Percentiles rank a stretch among this genome's conserved stretches.
These are phyloP conservation scores for Leptinotarsa lineolata DNA, from an alignment of 1,140 invertebrate genomes.

Conservation along the genomic window DNA sequence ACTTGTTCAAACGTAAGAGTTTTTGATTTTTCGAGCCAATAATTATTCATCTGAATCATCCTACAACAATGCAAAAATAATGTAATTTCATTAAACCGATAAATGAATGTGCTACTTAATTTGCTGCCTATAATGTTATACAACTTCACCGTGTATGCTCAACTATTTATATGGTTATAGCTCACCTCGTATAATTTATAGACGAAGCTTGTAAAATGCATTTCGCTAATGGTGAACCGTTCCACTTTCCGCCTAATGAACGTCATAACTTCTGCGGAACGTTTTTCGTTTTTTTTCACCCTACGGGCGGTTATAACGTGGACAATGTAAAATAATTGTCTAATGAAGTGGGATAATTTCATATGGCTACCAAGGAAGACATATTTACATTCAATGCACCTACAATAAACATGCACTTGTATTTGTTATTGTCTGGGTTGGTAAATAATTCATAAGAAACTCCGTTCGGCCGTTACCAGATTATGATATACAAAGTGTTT, in stretches of 20 bases:
- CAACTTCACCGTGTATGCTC: background rate
- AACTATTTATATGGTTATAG: constrained; percentile 7
- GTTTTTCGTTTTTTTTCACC: background rate
- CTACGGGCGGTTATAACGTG: background rate
- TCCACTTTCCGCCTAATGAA: constrained; percentile 20
- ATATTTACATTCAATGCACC: background rate
- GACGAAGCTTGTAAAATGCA: constrained; percentile 11
- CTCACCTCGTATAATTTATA: constrained; percentile 17
- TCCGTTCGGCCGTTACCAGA: background rate
- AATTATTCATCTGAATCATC: too few species aligned
- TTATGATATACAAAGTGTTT: background rate
- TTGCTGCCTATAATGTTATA: background rate
- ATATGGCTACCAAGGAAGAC: background rate
- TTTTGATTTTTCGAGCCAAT: too few species aligned
- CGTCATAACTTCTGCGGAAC: constrained; percentile 5
- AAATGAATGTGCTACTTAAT: too few species aligned
- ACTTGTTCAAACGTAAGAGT: too few species aligned
- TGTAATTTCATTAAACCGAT: too few species aligned
- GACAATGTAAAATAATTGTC: constrained; percentile 7
- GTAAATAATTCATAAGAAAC: constrained; percentile 5
- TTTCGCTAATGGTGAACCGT: constrained; percentile 19
- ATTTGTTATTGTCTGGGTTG: background rate
- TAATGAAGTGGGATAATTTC: constrained; percentile 6
- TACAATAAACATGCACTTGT: background rate
- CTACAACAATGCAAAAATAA: too few species aligned